Base-by-base conservation (phyloP, 2,888 invertebrate genomes). In the Leptinotarsa peninsularis region DNA sequence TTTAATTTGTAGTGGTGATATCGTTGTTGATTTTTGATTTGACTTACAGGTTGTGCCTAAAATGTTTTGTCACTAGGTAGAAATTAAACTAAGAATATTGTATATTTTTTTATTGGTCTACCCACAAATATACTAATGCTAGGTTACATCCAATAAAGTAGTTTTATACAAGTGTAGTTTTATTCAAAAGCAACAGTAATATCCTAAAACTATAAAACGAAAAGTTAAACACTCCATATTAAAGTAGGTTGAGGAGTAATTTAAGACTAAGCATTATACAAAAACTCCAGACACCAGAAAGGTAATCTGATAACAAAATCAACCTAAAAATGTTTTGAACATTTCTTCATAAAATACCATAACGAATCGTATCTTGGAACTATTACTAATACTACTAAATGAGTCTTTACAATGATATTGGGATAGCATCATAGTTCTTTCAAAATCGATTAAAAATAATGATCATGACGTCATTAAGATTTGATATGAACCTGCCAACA, bases 71-170 rank as follows among this genome's bases (percentile, higher is more conserved):
- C 69, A 21, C 43, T 77, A 77, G 71, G 52, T 74, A 72, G 71
- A 76, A 49, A 68, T 76, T 71, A 52, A 68, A 75, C 66, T 77
- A 63, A 75, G 71, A 63, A 75, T 75, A 76, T 73, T 76, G 72
- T 78, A 78, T 78, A 78, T 78, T 76, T 78, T 78, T 78, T 78
- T 78, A 76, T 78, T 76, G 70, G 60, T 72, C 63, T 76, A 76
- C 75, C 68, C 33, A 58, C 58, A 43, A 76, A 71, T 72, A 70
- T 74, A 71, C 66, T 70, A 75, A 66, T 66, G 67, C 67, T 78
- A 74, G 76, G 73, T 43, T 69, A 71, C 68, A 72, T 67, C 67
- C 69, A 77, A 72, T 77, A 76, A 77, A 77, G 68, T 69, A 73
- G 73, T 68, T 66, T 77, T 77, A 69, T 74, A 72, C 74, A 66